Evolutionary conservation across 2,113 vertebrate species (phyloP).

Genomic region (Riparia riparia): DNA sequence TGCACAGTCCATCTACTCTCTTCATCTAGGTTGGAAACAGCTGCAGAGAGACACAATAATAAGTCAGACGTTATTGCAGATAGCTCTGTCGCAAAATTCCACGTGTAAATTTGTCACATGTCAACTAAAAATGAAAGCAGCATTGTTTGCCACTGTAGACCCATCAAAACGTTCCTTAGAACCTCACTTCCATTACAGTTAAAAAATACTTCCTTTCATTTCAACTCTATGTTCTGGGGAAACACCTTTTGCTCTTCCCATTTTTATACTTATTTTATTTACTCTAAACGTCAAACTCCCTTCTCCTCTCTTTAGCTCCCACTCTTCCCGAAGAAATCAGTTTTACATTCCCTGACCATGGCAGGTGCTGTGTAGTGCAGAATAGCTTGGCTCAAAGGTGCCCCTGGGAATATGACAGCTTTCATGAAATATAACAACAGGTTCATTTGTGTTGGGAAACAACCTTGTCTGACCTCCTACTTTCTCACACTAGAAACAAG

Average conservation of each 20-base stretch:
- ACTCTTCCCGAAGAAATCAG: background rate
- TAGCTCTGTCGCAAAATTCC: background rate
- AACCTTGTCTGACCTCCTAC: background rate
- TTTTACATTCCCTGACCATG: background rate
- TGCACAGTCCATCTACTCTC: constrained; percentile 97
- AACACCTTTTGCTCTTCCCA: background rate
- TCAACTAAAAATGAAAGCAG: background rate
- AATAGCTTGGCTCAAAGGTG: background rate
- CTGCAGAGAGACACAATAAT: constrained; percentile 71
- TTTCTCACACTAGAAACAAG: background rate
- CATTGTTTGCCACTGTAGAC: background rate
- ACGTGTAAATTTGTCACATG: fast-evolving
- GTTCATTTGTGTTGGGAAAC: background rate
- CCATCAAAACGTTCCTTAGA: background rate
- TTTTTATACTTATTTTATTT: background rate
- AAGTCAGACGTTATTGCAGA: background rate
- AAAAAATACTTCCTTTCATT: background rate
- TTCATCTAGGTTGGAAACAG: constrained; percentile 96
- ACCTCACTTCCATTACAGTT: background rate
- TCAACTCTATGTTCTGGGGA: background rate
- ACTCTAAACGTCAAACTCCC: background rate
- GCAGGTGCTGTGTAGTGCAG: background rate
- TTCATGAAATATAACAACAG: background rate
- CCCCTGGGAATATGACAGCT: background rate
- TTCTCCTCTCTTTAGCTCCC: fast-evolving